Conservation (phyloP, 2,888 invertebrate species). For the Apotomis betuletana region DNA sequence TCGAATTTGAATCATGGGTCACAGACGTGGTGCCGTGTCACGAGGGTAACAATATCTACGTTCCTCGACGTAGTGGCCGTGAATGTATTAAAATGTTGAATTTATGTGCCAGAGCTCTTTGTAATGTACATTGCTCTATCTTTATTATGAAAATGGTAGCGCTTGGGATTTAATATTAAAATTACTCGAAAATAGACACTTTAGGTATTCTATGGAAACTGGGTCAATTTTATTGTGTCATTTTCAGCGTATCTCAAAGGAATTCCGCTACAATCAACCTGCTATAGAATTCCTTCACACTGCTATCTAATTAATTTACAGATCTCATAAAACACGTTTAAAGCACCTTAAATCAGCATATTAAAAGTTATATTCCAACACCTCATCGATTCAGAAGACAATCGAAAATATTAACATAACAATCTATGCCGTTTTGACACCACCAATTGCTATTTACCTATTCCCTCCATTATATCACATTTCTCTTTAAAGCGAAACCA, state of each 20-base stretch:
- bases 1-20: too few species aligned
- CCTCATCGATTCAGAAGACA: slow-evolving; percentile 13
- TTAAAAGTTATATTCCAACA: slow-evolving; percentile 3
- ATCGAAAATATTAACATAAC: slow-evolving; percentile 29
- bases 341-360: not conserved
- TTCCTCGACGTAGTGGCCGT: too few species aligned
- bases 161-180: not conserved
- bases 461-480: not conserved
- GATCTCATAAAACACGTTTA: not conserved
- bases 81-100: too few species aligned
- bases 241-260: slow-evolving; percentile 7
- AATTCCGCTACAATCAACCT: slow-evolving; percentile 2
- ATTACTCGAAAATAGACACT: too few species aligned
- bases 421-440: slow-evolving; percentile 28
- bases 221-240: not conserved
- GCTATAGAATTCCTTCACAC: slow-evolving; percentile 11
- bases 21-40: too few species aligned
- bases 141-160: too few species aligned
- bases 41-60: too few species aligned
- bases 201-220: not conserved
- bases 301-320: slow-evolving; percentile 13
- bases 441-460: slow-evolving; percentile 14
- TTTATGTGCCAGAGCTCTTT: too few species aligned
- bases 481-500: not conserved
- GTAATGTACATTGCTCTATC: too few species aligned